A percentile compares a stretch with the other conserved stretches of the same genome.
These are phyloP conservation scores for Dascyllus trimaculatus DNA, from an alignment of 2,113 vertebrate genomes.

Conservation along the genomic window DNA sequence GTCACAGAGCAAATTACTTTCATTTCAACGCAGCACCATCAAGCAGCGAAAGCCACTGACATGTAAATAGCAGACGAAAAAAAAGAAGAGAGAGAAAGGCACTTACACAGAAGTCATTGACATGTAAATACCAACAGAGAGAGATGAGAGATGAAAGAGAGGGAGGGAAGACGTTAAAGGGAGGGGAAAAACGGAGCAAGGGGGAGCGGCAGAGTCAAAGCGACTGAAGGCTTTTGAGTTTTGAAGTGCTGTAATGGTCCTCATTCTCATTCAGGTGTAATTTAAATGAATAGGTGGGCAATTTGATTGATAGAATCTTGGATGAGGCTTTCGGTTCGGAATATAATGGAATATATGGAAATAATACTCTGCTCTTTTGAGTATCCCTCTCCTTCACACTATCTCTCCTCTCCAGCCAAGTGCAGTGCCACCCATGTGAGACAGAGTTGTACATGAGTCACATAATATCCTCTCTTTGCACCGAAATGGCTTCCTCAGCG, in stretches of 20 bases:
- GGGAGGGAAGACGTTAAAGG: slow-evolving; percentile 15
- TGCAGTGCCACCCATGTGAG: slow-evolving; percentile 64
- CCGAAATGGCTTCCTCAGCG: slow-evolving; percentile 72
- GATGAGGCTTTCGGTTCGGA: slow-evolving; percentile 40
- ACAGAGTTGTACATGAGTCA: slow-evolving; percentile 65
- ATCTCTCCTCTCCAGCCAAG: slow-evolving; percentile 57
- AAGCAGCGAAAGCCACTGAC: slow-evolving; percentile 71
- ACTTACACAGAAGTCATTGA: slow-evolving; percentile 75
- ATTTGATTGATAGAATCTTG: slow-evolving; percentile 69
- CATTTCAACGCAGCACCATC: slow-evolving; percentile 68
- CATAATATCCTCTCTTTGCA: slow-evolving; percentile 70
- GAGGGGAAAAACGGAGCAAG: neutral
- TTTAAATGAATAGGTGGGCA: slow-evolving; percentile 68
- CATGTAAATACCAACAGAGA: slow-evolving; percentile 74
- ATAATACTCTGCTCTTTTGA: slow-evolving; percentile 45
- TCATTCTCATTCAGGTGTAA: slow-evolving; percentile 65
- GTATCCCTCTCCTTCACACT: slow-evolving; percentile 28
- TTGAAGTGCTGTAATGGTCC: slow-evolving; percentile 61
- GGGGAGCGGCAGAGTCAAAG: slow-evolving; percentile 20
- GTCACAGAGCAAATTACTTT: slow-evolving; percentile 80
- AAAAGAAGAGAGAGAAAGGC: slow-evolving; percentile 50
- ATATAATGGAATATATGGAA: slow-evolving; percentile 57
- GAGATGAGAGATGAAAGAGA: slow-evolving; percentile 61
- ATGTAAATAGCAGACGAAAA: slow-evolving; percentile 74
- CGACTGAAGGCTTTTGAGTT: slow-evolving; percentile 60